Evolutionary conservation across 2,888 invertebrate species (phyloP).

Genomic region (Pilophorus perplexus): DNA sequence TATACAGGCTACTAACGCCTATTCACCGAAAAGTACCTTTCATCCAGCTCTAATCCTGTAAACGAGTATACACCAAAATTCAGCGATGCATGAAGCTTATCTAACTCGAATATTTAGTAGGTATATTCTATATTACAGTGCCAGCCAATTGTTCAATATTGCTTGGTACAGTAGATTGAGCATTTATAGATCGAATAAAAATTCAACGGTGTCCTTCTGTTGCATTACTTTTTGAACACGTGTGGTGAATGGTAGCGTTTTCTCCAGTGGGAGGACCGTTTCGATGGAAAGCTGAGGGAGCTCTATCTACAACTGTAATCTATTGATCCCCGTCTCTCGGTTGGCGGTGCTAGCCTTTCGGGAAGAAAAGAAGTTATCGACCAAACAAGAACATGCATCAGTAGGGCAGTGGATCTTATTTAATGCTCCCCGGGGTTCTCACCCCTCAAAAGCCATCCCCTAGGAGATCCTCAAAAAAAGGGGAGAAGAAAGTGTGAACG

Average conservation of each 20-base stretch:
- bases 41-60: too few relatives aligned
- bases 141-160: too few relatives aligned
- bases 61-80: too few relatives aligned
- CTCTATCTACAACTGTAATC: constrained; percentile 26
- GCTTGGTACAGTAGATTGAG: too few relatives aligned
- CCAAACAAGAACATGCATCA: constrained; percentile 40
- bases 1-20: constrained; percentile 10
- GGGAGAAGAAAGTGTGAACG: constrained; percentile 27
- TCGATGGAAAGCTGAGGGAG: background rate
- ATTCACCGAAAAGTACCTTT: constrained; percentile 4
- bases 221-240: too few relatives aligned
- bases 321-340: constrained; percentile 28
- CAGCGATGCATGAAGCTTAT: too few relatives aligned
- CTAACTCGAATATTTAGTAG: too few relatives aligned
- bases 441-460: background rate
- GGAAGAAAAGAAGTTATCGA: constrained; percentile 33
- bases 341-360: constrained; percentile 15
- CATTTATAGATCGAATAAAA: too few relatives aligned
- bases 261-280: background rate
- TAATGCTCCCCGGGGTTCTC: constrained; percentile 19
- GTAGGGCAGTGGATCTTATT: constrained; percentile 41
- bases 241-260: too few relatives aligned
- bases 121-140: too few relatives aligned
- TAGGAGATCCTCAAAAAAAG: background rate
- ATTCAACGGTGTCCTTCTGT: too few relatives aligned